Evolutionary conservation across 2,797 vertebrate genomes (phyloP).

Genomic region (Hydrophis major): DNA sequence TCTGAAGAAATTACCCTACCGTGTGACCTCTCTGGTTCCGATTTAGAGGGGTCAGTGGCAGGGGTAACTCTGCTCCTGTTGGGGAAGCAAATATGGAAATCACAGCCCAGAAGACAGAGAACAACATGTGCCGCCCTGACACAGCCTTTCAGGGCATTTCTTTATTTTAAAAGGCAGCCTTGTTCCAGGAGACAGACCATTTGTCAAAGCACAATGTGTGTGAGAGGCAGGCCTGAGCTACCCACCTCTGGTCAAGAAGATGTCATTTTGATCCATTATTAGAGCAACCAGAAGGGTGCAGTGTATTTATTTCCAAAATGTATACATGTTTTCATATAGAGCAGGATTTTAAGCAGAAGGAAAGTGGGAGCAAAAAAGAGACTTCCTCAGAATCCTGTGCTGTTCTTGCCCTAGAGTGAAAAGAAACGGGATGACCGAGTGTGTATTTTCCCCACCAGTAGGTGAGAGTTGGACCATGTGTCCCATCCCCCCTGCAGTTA

Average conservation of each 20-base stretch:
- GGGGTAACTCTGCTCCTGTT: slow-evolving; percentile 57
- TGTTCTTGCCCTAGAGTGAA: slow-evolving; percentile 6
- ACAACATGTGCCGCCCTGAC: slow-evolving; percentile 21
- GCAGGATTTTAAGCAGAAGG: background rate
- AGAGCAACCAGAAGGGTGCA: slow-evolving; percentile 4
- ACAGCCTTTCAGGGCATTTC: slow-evolving; percentile 13
- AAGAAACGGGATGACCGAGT: background rate
- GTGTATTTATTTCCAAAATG: slow-evolving; percentile 25
- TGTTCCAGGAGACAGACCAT: slow-evolving; percentile 19
- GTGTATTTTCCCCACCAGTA: slow-evolving; percentile 66
- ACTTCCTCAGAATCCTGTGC: background rate
- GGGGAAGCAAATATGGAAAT: slow-evolving; percentile 59
- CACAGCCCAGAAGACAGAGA: slow-evolving; percentile 31
- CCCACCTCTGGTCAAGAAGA: background rate
- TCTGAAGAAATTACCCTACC: slow-evolving; percentile 55
- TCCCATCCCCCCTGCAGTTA: slow-evolving; percentile 68
- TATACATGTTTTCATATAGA: slow-evolving; percentile 14
- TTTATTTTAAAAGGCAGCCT: slow-evolving; percentile 15
- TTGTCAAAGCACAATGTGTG: background rate
- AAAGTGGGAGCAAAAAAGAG: background rate
- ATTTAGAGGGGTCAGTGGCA: slow-evolving; percentile 57
- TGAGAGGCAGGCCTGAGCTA: background rate
- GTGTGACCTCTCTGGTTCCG: slow-evolving; percentile 59
- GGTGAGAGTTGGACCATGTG: slow-evolving; percentile 75
- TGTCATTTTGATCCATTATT: background rate